Evolutionary conservation across 2,797 vertebrate genomes (phyloP), one percentile per base, ranked within the genome.

Genomic region (Notamacropus eugenii): DNA sequence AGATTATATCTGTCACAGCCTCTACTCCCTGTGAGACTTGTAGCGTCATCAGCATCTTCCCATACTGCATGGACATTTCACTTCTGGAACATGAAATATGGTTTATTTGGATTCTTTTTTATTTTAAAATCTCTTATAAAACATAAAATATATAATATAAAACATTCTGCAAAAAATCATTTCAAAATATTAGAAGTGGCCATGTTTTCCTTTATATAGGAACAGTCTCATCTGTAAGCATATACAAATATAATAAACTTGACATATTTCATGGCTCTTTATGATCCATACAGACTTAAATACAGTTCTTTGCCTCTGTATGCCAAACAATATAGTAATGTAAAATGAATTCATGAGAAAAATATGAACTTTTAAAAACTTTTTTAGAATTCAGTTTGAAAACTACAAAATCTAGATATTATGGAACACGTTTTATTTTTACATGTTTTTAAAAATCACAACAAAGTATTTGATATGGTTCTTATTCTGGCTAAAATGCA

Each of bases 151-250:
- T 4, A 50, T 50, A 50, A 97, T 98, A 98, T 98, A 99, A 99
- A 98, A 97, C 97, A 97, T 94, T 16, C 98, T 40, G 98, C 57
- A 98, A 98, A 98, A 98, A 98, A 97, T 98, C 97, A 97, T 94
- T 98, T 98, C 98, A 98, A 98, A 98, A 97, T 98, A 98, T 95
- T 96, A 96, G 97, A 98, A 98, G 98, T 98, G 97, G 98, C 97
- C 52, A 57, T 93, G 0, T 98, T 98, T 98, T 98, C 95, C 98
- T 97, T 98, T 97, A 98, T 97, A 97, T 97, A 97, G 96, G 97
- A 97, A 96, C 55, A 97, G 57, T 97, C 96, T 98, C 96, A 97
- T 97, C 94, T 97, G 96, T 96, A 98, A 97, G 97, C 93, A 98
- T 97, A 52, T 98, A 98, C 98, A 98, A 98, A 97, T 96, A 97